Evolutionary conservation across 1,140 invertebrate genomes (phyloP), one percentile per base, ranked within the genome.

Genomic region (Bombus polaris): DNA sequence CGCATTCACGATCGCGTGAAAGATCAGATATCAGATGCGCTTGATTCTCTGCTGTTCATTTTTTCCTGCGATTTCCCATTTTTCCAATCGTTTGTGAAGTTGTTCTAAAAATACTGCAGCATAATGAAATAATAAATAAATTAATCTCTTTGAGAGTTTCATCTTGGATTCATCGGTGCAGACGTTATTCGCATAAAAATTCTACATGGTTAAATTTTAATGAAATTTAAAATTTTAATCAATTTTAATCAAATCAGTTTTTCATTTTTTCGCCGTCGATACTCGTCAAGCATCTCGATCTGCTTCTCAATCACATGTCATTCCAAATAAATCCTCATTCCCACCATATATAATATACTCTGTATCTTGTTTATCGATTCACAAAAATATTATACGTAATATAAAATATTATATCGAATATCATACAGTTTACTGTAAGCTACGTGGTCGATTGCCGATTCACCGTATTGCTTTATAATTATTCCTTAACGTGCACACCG

Each of bases 381-480:
- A 8, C 2, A 62, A 13, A 62, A 5, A 5, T 66, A 32, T 6
- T 6, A 1, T 5, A 6, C 0, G 18, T 22, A 6, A 53, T 18
- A 22, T 22, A 22, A 53, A 8, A 53, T 53, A 22, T 53, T 2
- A 0, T 53, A 22, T 53, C 5, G 15, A 53, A 8, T 53, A 22
- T 53, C 18, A 13, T 66, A 15, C 0, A 35, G n/a, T 66, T 66
- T 18, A 18, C 18, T 0, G 66, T 22, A 12, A 32, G 25, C 35
- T 73, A 35, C 22, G 22, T 37, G 39, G 12, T 25, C 35, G 42
- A 1, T 35, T 25, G 28, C 0, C 9, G 10, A 75, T 57, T 42
- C 70, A n/a, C 53, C 37, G 39, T 28, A 74, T 66, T 22, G 37
- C n/a, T 75, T 37, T 39, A 35, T 65, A 83, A 76, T 76, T 76